Base-by-base conservation (phyloP, 2,113 vertebrate species). In the Ondatra zibethicus region DNA sequence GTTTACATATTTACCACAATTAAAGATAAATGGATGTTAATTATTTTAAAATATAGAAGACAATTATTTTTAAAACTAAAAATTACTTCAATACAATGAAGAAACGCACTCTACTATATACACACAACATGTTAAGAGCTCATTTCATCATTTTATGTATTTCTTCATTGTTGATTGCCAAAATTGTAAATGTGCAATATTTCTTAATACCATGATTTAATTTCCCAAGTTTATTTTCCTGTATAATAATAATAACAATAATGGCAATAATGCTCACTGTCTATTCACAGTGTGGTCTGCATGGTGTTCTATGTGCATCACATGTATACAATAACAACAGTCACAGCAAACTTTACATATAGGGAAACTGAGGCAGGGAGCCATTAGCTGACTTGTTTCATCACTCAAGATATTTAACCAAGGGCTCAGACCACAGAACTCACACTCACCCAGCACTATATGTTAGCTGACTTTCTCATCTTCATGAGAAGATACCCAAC, bases 121-220 rank as follows among this genome's bases (percentile, higher is more conserved):
- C 45, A 13, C 33, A 14, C n/a, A 55, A 19, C 9, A 68, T 33
- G 58, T 29, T 89, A 42, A 75, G 86, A 85, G 6, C 47, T 91
- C 31, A n/a, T 73, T 23, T 52, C 21, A 76, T 68, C 45, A 47
- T n/a, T 86, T 72, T 75, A 72, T 19, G 42, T 21, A 3, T 84
- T 88, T 80, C 21, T 88, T 95, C 47, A 75, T 66, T 73, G 72
- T 50, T 78, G 27, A 3, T 89, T 95, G n/a, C 84, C 94, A 91
- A 63, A 88, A 42, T 88, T 93, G n/a, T 76, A 73, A 73, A 33
- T 65, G 47, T 42, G 61, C 29, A 73, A 33, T 75, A 47, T 58
- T 82, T 72, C 96, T 90, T 68, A 39, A 27, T 45, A 39, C n/a
- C 58, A 16, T 73, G 65, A 39, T 63, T 91, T 68, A 33, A 61